Percentiles rank a stretch among this genome's conserved stretches.
These are phyloP conservation scores for Zaprionus camerounensis DNA, from an alignment of 1,140 invertebrate species.

Conservation along the genomic window DNA sequence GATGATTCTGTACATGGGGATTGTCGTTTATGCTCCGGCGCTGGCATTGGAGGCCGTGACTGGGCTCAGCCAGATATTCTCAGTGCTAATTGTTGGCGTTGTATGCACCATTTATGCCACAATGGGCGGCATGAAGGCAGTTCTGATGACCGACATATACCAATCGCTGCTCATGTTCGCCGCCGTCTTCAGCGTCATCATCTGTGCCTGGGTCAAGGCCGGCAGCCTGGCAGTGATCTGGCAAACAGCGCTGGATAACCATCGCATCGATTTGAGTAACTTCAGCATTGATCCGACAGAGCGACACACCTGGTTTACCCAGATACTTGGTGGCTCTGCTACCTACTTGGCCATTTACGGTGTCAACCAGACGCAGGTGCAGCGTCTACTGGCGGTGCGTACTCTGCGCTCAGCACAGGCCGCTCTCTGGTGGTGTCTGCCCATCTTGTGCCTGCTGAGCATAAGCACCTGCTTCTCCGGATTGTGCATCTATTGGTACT, in stretches of 20 bases:
- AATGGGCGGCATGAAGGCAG: slow-evolving; percentile 95
- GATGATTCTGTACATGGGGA: slow-evolving; percentile 95
- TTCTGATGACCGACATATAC: slow-evolving; percentile 94
- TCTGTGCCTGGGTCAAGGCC: slow-evolving; percentile 87
- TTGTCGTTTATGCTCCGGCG: slow-evolving; percentile 96
- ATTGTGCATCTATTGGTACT: slow-evolving; percentile 91
- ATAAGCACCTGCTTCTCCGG: slow-evolving; percentile 91
- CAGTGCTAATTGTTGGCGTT: slow-evolving; percentile 91
- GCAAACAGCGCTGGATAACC: slow-evolving; percentile 87
- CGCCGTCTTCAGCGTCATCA: slow-evolving; percentile 90
- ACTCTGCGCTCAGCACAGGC: slow-evolving; percentile 88
- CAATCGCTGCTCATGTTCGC: slow-evolving; percentile 92
- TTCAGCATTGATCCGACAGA: slow-evolving; percentile 89
- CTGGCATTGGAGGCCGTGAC: slow-evolving; percentile 95
- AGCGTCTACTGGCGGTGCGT: slow-evolving; percentile 91
- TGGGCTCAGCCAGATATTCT: slow-evolving; percentile 88
- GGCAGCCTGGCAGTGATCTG: slow-evolving; percentile 89
- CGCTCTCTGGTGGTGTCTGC: slow-evolving; percentile 89
- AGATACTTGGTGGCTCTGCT: slow-evolving; percentile 90
- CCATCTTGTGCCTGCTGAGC: slow-evolving; percentile 89
- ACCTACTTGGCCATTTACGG: slow-evolving; percentile 91
- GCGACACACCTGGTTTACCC: slow-evolving; percentile 90
- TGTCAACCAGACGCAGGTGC: slow-evolving; percentile 94
- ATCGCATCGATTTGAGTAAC: slow-evolving; percentile 87
- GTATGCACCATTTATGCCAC: slow-evolving; percentile 95